Percentiles rank a stretch among this genome's conserved stretches.
Conservation (phyloP, 2,888 invertebrate species). For the Lithodes maja region DNA sequence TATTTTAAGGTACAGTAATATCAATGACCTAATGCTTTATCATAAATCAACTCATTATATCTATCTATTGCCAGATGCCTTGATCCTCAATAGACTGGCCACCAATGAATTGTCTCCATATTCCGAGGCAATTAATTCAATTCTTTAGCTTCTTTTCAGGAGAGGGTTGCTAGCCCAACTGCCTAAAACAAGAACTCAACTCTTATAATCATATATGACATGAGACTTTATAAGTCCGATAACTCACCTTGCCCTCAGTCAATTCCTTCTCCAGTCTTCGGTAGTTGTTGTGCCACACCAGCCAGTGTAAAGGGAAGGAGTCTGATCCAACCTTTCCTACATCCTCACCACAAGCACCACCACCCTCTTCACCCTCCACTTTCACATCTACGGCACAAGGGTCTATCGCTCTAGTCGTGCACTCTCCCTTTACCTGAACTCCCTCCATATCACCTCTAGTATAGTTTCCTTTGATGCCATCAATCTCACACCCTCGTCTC, state of each 20-base stretch:
- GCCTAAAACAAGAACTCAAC: not conserved
- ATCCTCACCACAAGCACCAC: not conserved
- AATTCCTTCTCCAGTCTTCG: slow-evolving; percentile 49
- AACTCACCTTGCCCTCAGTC: slow-evolving; percentile 39
- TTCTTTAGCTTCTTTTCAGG: too few relatives aligned
- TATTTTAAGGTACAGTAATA: not conserved
- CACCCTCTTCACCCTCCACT: not conserved
- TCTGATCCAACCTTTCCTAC: slow-evolving; percentile 27
- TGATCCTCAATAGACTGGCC: too few relatives aligned
- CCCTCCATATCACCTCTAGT: not conserved
- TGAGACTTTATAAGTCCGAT: not conserved
- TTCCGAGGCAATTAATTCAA: too few relatives aligned
- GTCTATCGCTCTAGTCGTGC: too few relatives aligned
- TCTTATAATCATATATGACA: not conserved
- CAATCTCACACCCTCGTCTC: not conserved
- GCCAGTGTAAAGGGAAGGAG: slow-evolving; percentile 50
- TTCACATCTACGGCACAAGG: too few relatives aligned
- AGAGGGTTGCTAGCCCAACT: not conserved
- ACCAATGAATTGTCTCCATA: too few relatives aligned
- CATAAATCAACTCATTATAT: too few relatives aligned
- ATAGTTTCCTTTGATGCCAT: not conserved
- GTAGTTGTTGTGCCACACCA: slow-evolving; percentile 59
- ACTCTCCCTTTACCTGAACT: too few relatives aligned
- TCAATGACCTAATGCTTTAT: not conserved
- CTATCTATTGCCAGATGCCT: too few relatives aligned